Base-by-base conservation (phyloP, 2,888 invertebrate species). In the Hyles lineata region DNA sequence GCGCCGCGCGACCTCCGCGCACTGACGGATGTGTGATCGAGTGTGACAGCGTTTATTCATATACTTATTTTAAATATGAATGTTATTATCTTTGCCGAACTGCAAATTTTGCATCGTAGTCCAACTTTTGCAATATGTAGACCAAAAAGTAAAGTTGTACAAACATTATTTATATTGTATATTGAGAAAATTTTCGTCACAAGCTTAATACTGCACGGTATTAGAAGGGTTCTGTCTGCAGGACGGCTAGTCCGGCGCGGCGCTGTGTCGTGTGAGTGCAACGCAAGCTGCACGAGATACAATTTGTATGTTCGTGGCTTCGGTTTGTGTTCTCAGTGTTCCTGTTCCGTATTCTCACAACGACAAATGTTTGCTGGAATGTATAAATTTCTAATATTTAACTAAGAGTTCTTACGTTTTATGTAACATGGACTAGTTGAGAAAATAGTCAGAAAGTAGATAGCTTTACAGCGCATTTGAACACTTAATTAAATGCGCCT, bases 391-490 rank as follows among this genome's bases (percentile, higher is more conserved):
- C 21, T 21, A 21, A 35, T 63, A 43, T 63, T n/a, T 63, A 21
- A 35, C 15, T n/a, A n/a, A 63, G 9, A 61, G 5, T 63, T 43
- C 11, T 63, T 63, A 29, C 0, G 8, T 63, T 63, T 15, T 35
- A 43, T 50, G 23, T 50, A 50, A 21, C 21, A 43, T 11, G 63
- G 23, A 67, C 67, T 32, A 21, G 7, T 60, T 67, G 11, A 23
- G 11, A 32, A 21, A 6, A 5, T 62, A 35, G 63, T n/a, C 43
- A 35, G 23, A 23, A 67, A 9, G 8, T 15, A 43, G 35, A 35
- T 67, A 67, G 43, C 67, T 67, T 67, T 67, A 67, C 8, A n/a
- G 67, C 43, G 67, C 50, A 50, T 67, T 67, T 67, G 50, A 43
- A 11, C 43, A 67, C 7, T 43, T 55, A n/a, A 7, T n/a, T 55